Conservation (phyloP, 1,140 invertebrate species). For the Cataglyphis hispanica region DNA sequence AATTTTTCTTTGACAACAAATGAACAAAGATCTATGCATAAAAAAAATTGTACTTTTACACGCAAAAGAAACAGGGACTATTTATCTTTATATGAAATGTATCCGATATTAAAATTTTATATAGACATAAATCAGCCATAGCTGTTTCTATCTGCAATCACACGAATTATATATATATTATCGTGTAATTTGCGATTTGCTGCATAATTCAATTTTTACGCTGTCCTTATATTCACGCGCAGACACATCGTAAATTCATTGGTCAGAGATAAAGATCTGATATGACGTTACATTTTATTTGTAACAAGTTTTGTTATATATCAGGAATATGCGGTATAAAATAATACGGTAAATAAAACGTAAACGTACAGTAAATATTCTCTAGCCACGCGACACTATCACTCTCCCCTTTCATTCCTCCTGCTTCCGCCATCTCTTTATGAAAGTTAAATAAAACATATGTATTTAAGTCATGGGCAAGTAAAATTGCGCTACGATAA, state of each 20-base stretch:
- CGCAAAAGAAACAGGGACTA: background rate
- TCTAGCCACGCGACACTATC: background rate
- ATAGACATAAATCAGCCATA: background rate
- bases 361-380: background rate
- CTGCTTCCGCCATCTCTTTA: constrained; percentile 58
- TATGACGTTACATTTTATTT: no score
- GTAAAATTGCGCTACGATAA: constrained; percentile 83
- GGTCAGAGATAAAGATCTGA: no score
- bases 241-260: no score
- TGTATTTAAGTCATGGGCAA: constrained; percentile 84
- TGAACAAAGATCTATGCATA: background rate
- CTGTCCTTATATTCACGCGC: no score
- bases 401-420: background rate
- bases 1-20: background rate
- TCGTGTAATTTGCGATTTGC: no score
- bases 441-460: constrained; percentile 78
- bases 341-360: background rate
- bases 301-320: background rate
- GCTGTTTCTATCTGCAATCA: constrained; percentile 3
- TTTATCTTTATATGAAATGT: constrained; percentile 44
- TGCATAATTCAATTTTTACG: no score
- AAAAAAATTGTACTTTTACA: constrained; percentile 2
- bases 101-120: constrained; percentile 18
- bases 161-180: constrained; percentile 5
- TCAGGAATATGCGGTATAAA: background rate